phyloP scores from a whole-genome alignment of 2,797 vertebrate genomes.

The Neomorphus geoffroyi region DNA sequence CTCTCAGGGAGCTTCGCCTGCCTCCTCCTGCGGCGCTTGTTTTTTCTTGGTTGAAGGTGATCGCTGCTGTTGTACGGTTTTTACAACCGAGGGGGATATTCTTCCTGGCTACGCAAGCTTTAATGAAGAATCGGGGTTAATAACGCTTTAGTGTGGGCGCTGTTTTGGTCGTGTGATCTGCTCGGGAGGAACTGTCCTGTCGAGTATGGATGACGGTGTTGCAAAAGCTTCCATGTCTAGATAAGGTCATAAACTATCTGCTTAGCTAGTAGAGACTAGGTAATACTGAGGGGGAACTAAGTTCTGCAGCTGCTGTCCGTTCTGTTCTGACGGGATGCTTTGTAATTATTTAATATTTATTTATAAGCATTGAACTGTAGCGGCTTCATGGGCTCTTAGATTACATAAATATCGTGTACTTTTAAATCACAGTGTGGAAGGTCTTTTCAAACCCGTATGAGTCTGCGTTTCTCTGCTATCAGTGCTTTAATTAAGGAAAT shows the following conservation, averaged over 20 bases:
- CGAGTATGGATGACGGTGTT: neutral
- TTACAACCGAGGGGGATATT: rapidly evolving
- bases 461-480: neutral
- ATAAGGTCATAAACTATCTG: neutral
- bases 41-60: neutral
- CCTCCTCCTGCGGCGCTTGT: rapidly evolving
- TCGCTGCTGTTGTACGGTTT: rapidly evolving
- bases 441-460: neutral
- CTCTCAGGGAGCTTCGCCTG: neutral
- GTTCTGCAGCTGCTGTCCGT: neutral
- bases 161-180: neutral
- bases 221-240: neutral
- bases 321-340: neutral
- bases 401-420: rapidly evolving
- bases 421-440: neutral
- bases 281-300: neutral
- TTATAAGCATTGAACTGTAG: rapidly evolving
- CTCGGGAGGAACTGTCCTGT: neutral
- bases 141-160: neutral
- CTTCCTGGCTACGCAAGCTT: neutral
- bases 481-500: neutral
- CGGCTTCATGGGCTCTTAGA: neutral
- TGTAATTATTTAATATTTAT: too few relatives aligned
- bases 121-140: neutral
- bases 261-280: neutral